Base-by-base conservation (phyloP, 2,888 invertebrate species). In the Callimorpha dominula region DNA sequence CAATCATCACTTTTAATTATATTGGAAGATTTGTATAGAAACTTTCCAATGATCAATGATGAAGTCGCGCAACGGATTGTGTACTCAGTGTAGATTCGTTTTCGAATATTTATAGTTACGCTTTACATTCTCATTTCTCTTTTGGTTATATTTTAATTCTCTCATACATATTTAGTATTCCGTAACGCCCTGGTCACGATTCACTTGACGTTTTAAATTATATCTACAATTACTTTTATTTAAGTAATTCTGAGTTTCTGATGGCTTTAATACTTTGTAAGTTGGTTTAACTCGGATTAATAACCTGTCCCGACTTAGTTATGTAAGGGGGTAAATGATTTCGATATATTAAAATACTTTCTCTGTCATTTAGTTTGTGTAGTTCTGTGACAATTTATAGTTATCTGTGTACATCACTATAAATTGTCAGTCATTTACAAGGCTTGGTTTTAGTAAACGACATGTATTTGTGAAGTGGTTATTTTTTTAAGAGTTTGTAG, bases 151-250 rank as follows among this genome's bases (percentile, higher is more conserved):
- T 91, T 92, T 92, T 92, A 93, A 93, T 93, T 88, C 89, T 81
- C 90, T 92, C 92, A 93, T 93, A 90, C 90, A 93, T 93, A 93
- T 93, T 91, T 89, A 93, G 87, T 80, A 81, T 76, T 42, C 76
- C 70, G 85, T 86, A 85, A 86, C 85, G 86, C 89, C 87, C 87
- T 89, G 90, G 80, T 91, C 93, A 91, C 91, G 92, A 88, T 74
- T 81, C 76, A 78, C 85, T 85, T 88, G 86, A 86, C 83, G 78
- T 83, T 83, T 85, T 86, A 85, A 88, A 80, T 83, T 83, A 86
- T 81, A 81, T 76, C 80, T 83, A 83, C 81, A 81, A 82, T 84
- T 85, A 85, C 83, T 87, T 87, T 81, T 80, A 76, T 81, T 74
- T 75, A 77, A 77, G 85, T 85, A 76, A 81, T 80, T 81, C 75